Percentiles rank a stretch among this genome's conserved stretches.
These are phyloP conservation scores for Meandrusa payeni DNA, from an alignment of 2,888 invertebrate species.

Conservation along the genomic window DNA sequence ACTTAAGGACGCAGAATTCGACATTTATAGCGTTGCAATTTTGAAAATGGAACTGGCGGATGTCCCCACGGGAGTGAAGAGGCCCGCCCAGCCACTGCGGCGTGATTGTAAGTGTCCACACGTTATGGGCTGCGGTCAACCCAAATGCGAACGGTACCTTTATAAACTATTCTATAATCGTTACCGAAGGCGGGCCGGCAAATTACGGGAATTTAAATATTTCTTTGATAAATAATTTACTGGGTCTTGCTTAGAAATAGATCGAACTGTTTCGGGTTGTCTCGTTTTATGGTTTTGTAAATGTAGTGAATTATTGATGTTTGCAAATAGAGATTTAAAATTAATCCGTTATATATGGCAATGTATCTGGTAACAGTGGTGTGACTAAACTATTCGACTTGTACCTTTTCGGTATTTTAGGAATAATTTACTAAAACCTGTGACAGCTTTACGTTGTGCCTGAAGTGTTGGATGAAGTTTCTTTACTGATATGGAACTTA, in stretches of 20 bases:
- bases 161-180: slow-evolving; percentile 33
- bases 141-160: slow-evolving; percentile 50
- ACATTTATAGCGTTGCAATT: slow-evolving; percentile 58
- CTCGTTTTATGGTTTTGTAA: slow-evolving; percentile 2
- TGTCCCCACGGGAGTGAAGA: slow-evolving; percentile 37
- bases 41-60: slow-evolving; percentile 54
- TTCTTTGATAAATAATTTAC: slow-evolving; percentile 14
- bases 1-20: slow-evolving; percentile 27
- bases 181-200: slow-evolving; percentile 4
- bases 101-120: slow-evolving; percentile 50
- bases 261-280: slow-evolving; percentile 10
- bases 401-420: too few species aligned
- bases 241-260: slow-evolving; percentile 11
- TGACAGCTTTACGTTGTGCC: too few species aligned
- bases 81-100: slow-evolving; percentile 44
- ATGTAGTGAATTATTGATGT: background rate
- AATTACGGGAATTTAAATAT: slow-evolving; percentile 15
- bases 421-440: too few species aligned
- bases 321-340: too few species aligned
- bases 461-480: too few species aligned
- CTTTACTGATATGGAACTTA: too few species aligned
- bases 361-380: too few species aligned
- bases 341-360: too few species aligned
- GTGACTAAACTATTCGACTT: too few species aligned
- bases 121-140: slow-evolving; percentile 44